Evolutionary conservation across 2,888 invertebrate species (phyloP), one percentile per base, ranked within the genome.

Genomic region (Nezara viridula): DNA sequence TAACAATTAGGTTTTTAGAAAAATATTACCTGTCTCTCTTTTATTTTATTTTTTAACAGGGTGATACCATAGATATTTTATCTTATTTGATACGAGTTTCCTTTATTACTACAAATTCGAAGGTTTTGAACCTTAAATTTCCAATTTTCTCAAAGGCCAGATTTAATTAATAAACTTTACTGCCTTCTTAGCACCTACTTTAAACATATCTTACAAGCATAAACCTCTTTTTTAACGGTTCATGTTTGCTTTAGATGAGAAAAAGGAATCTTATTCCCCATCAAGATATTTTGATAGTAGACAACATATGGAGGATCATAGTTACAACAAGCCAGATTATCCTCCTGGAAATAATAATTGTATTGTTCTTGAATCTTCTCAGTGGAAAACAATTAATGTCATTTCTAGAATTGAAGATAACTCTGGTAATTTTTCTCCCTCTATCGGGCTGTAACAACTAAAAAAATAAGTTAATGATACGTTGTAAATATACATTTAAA

Each of bases 261-360:
- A n/a, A 44, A 40, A 81, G 4, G 44, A 81, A 81, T 81, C 44
- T 44, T 44, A 81, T 81, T 81, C 81, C 14, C 77, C 32, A 24
- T 81, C 81, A 47, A 81, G 81, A 81, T 81, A 1, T 47, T 81
- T 81, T 81, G 81, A 44, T 44, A 81, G 44, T 81, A 44, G 44
- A 44, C 81, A 44, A 44, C n/a, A 24, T 81, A 40, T 47, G 44
- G 44, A n/a, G 4, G 81, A 81, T 47, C n/a, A 73, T 37, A 14
- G 44, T 81, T 81, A n/a, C 44, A 44, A 81, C 24, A 44, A 40
- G 14, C 14, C 40, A n/a, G 44, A 44, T 44, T 81, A 81, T 44
- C 44, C 40, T 47, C n/a, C 81, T 47, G 40, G 81, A n/a, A 81
- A 81, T 81, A 81, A n/a, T 44, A 81, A 81, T 81, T 81, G 81